Percentiles rank a stretch among this genome's conserved stretches.
These are phyloP conservation scores for Thera obeliscata DNA, from an alignment of 2,888 invertebrate genomes.

Conservation along the genomic window DNA sequence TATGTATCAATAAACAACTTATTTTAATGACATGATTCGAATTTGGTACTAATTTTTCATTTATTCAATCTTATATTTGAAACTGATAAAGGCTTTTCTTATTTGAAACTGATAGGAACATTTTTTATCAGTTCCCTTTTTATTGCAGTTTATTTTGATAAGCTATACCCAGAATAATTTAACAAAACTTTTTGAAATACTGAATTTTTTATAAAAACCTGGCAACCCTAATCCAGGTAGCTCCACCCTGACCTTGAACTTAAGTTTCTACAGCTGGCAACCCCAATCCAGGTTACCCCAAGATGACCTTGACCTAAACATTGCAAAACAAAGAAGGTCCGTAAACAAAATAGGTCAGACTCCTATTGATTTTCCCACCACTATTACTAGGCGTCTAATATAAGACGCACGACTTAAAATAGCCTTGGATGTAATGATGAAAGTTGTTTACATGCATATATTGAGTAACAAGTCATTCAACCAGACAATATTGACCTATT, in stretches of 20 bases:
- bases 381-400: constrained; percentile 7
- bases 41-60: too few species aligned
- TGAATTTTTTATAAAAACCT: background rate
- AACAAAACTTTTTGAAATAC: too few species aligned
- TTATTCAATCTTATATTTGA: too few species aligned
- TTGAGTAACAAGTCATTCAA: constrained; percentile 70
- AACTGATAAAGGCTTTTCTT: too few species aligned
- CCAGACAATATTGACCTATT: constrained; percentile 40
- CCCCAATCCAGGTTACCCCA: constrained; percentile 31
- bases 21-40: too few species aligned
- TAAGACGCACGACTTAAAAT: constrained; percentile 47
- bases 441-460: constrained; percentile 70
- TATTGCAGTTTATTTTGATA: too few species aligned
- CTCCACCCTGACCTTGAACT: background rate
- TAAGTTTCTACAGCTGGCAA: constrained; percentile 22
- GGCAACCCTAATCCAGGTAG: background rate
- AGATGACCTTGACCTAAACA: constrained; percentile 41
- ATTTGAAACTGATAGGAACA: too few species aligned
- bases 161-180: too few species aligned
- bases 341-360: constrained; percentile 23
- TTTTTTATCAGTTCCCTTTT: too few species aligned
- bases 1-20: too few species aligned
- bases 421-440: constrained; percentile 60
- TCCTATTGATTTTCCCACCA: constrained; percentile 22
- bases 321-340: constrained; percentile 19